Evolutionary conservation across 2,113 vertebrate genomes (phyloP), one percentile per base, ranked within the genome.

Genomic region (Climacteris rufus): DNA sequence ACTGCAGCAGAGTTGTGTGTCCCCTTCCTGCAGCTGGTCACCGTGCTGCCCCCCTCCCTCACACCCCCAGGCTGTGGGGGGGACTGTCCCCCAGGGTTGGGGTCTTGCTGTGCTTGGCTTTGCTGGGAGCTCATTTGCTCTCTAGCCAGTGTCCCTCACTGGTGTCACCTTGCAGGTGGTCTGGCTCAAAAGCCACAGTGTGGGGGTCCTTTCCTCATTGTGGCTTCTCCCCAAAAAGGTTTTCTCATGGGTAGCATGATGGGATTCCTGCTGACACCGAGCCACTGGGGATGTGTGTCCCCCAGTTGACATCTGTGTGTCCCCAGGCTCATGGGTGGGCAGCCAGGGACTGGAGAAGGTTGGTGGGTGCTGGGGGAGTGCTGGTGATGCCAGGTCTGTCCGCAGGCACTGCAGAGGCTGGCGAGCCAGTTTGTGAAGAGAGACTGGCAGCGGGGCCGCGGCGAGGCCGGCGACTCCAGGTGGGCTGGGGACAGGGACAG

Each of bases 351-450:
- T 9, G 4, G 27, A 24, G 25, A 0, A 0, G 69, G 17, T 11
- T 1, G 2, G 4, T 2, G 15, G 50, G 12, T 60, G 23, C 63
- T 49, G 64, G 13, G 39, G n/a, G 28, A 10, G 27, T 15, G 18
- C 21, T 0, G 0, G 33, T 76, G 87, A 53, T 15, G 21, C 13
- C 0, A 0, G 61, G 15, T 93, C 42, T 85, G 70, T 70, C 92
- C 10, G 0, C 91, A 99, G 99, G 98, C 99, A 1, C 97, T 99
- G 64, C 98, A 99, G 97, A 98, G 98, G 70, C 97, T 99, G 96
- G 98, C 98, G 0, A 95, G 98, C 83, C 99, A 99, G 83, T 98
- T 98, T 7, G 96, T 98, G 96, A 99, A 98, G 97, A 98, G 97
- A 95, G 99, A 99, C 78, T 99, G 98, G 97, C 98, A 98, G 56